Base-by-base conservation (phyloP, 2,113 vertebrate species). In the Eonycteris spelaea region DNA sequence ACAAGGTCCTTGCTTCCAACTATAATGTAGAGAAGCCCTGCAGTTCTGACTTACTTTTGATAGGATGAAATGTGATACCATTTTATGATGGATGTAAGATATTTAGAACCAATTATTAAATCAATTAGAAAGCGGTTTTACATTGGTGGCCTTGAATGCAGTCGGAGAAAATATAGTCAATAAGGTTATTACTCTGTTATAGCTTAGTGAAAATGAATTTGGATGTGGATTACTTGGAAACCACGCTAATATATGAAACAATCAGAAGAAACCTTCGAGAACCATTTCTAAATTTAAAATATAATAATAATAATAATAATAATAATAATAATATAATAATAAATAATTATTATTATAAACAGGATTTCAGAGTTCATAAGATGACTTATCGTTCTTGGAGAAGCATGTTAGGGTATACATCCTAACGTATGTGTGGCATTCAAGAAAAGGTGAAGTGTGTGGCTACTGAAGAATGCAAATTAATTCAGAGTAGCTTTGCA, bases 391-490 rank as follows among this genome's bases (percentile, higher is more conserved):
- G 10, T 26, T 94, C 51, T 90, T 87, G 1, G 4, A 75, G 4
- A 7, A 82, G 12, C 7, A 48, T 57, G 3, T 80, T 30, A 88
- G 53, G 86, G 21, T 19, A 84, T 8, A 82, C 71, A 94, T 6
- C 22, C 75, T 67, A 91, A 97, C 96, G n/a, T 67, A 86, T 68
- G 5, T 3, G 0, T 95, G 6, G 4, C 77, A 95, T 97, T 96
- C 93, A 90, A 30, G 90, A 96, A 97, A 88, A 97, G 67, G 96
- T 98, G 77, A 96, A 96, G 70, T 82, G 19, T 63, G 48, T 67
- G 96, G 96, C 67, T 97, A 97, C 40, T 96, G 91, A 96, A 97
- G 95, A 95, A 97, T 79, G 91, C n/a, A 98, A 97, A 98, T 98
- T 98, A 98, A 97, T 98, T 97, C 97, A 94, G 33, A 98, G 74